A percentile compares a stretch with the other conserved stretches of the same genome.
Conservation (phyloP, 2,888 invertebrate genomes). For the Palloptera scutellata region DNA sequence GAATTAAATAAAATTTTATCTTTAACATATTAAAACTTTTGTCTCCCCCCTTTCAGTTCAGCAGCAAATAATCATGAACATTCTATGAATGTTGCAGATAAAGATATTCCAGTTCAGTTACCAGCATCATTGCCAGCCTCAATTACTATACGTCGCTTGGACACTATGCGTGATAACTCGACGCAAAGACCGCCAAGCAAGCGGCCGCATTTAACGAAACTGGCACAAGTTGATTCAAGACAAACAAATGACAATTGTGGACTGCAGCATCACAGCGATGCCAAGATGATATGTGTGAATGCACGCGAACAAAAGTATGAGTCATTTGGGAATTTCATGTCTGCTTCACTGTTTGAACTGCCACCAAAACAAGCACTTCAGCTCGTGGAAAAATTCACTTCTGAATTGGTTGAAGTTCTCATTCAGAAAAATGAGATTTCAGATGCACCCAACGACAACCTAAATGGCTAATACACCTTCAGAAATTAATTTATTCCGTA, state of each 20-base stretch:
- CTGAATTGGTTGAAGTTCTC: slow-evolving; percentile 57
- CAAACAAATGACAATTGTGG: no score
- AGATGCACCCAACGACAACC: neutral
- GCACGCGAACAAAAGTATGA: slow-evolving; percentile 42
- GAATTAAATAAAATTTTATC: no score
- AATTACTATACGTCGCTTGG: slow-evolving; percentile 36
- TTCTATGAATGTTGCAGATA: slow-evolving; percentile 1
- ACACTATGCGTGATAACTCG: slow-evolving; percentile 30
- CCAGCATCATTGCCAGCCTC: slow-evolving; percentile 23
- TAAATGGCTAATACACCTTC: neutral
- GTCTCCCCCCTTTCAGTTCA: slow-evolving; percentile 9
- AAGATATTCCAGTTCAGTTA: slow-evolving; percentile 3
- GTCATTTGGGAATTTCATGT: slow-evolving; percentile 62
- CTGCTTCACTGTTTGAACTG: slow-evolving; percentile 59
- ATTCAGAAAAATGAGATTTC: slow-evolving; percentile 44
- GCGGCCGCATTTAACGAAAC: no score
- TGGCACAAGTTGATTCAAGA: no score
- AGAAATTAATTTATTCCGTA: neutral
- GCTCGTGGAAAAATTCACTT: slow-evolving; percentile 60
- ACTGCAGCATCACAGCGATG: no score
- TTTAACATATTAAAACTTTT: slow-evolving; percentile 17
- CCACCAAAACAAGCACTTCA: slow-evolving; percentile 54
- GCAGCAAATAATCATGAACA: slow-evolving; percentile 14
- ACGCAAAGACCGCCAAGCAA: slow-evolving; percentile 12
- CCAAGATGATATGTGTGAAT: slow-evolving; percentile 21